phyloP scores from a whole-genome alignment of 2,797 vertebrate genomes.

The Takifugu ocellatus region DNA sequence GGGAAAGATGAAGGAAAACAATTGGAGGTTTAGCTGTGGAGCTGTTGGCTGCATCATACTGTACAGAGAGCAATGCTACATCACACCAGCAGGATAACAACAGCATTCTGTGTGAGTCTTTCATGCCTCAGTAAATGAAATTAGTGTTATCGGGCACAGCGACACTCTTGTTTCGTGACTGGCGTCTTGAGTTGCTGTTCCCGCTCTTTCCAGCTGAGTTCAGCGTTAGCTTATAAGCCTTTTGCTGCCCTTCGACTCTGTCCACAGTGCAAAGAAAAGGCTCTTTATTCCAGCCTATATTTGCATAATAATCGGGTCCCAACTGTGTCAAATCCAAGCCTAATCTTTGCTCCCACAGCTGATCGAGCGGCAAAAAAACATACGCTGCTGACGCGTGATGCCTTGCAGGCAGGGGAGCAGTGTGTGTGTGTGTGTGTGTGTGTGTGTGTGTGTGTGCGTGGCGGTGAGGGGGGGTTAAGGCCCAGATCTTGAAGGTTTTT shows the following conservation, averaged over 20 bases:
- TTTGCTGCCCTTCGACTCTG: constrained; percentile 49
- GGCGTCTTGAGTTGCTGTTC: constrained; percentile 34
- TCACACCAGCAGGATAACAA: background rate
- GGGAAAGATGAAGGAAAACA: background rate
- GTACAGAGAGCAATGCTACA: too few relatives aligned
- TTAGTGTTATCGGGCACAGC: constrained; percentile 34
- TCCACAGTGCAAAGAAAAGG: constrained; percentile 47
- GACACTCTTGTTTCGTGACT: constrained; percentile 20
- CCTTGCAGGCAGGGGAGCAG: constrained; percentile 58
- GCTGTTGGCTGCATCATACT: too few relatives aligned
- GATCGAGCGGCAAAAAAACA: constrained; percentile 56
- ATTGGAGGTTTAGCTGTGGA: too few relatives aligned
- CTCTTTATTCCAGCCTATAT: constrained; percentile 56
- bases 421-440: background rate
- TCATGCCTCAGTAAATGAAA: constrained; percentile 24
- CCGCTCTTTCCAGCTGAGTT: constrained; percentile 43
- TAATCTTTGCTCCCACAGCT: constrained; percentile 47
- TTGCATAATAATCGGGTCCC: constrained; percentile 71
- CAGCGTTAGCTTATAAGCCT: constrained; percentile 34
- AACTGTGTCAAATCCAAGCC: constrained; percentile 54
- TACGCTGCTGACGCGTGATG: constrained; percentile 60
- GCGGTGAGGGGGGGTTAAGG: constrained; percentile 34
- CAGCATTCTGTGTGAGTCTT: constrained; percentile 11
- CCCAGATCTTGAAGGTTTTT: constrained; percentile 26
- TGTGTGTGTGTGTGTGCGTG: background rate